These are phyloP conservation scores for Limnothrissa miodon DNA, from an alignment of 2,113 vertebrate genomes.

Conservation along the genomic window DNA sequence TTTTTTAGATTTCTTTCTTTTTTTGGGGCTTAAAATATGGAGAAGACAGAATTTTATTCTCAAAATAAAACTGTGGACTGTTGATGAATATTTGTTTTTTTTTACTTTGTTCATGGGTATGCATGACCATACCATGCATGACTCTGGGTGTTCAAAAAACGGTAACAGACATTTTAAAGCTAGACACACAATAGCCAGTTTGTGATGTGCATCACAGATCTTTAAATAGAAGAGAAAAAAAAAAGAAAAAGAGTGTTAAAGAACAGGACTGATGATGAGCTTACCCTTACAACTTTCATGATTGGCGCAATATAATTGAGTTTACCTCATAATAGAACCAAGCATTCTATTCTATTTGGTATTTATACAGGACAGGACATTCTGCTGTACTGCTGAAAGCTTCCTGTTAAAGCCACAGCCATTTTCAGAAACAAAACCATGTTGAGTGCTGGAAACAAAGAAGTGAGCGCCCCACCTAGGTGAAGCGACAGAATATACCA, in stretches of 20 bases:
- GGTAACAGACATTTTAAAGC: background rate
- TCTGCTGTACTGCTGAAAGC: background rate
- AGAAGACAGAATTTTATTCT: conserved; percentile 69
- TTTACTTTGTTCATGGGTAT: conserved; percentile 28
- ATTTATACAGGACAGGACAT: background rate
- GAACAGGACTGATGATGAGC: no score
- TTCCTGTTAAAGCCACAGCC: background rate
- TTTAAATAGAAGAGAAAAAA: no score
- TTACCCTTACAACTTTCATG: background rate
- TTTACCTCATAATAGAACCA: background rate
- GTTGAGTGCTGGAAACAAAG: background rate
- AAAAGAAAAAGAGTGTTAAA: no score
- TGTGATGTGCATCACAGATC: no score
- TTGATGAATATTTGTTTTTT: conserved; percentile 29
- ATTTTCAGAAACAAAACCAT: background rate
- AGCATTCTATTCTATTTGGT: background rate
- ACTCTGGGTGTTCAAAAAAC: background rate
- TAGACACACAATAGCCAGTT: background rate
- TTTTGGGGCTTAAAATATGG: conserved; percentile 67
- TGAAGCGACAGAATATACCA: background rate
- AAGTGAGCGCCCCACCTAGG: background rate
- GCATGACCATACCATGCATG: background rate
- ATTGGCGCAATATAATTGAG: background rate
- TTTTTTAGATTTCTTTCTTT: conserved; percentile 58
- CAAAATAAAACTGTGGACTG: conserved; percentile 70